These are phyloP conservation scores for Drosophila paulistorum DNA, from an alignment of 1,140 invertebrate species.

Conservation along the genomic window DNA sequence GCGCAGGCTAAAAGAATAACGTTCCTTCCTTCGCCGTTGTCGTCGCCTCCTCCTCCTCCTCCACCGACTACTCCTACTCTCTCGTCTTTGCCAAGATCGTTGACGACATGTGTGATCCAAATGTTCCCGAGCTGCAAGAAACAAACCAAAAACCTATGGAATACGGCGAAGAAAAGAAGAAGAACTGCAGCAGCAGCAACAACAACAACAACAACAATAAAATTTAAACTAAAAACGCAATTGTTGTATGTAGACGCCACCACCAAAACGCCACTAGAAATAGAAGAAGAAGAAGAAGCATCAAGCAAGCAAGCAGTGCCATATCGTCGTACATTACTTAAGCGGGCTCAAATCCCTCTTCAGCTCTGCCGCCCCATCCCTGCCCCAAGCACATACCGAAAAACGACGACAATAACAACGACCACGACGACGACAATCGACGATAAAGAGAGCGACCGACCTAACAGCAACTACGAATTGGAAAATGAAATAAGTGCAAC, in stretches of 20 bases:
- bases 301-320: constrained; percentile 1
- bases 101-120: constrained; percentile 76
- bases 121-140: constrained; percentile 45
- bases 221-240: constrained; percentile 61
- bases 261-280: constrained; percentile 37
- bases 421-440: not conserved
- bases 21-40: not conserved
- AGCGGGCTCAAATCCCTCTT: constrained; percentile 63
- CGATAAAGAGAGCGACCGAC: constrained; percentile 3
- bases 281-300: constrained; percentile 16
- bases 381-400: constrained; percentile 3
- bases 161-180: constrained; percentile 40
- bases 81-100: constrained; percentile 33
- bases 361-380: constrained; percentile 21
- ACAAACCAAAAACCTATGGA: constrained; percentile 39
- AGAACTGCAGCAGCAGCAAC: not conserved
- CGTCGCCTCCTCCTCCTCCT: not conserved
- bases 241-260: constrained; percentile 35
- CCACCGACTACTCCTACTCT: not conserved
- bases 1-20: constrained; percentile 23
- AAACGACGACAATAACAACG: not conserved
- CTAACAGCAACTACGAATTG: constrained; percentile 34
- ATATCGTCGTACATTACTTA: constrained; percentile 35
- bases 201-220: constrained; percentile 25
- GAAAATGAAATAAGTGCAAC: constrained; percentile 57